Base-by-base conservation (phyloP, 2,888 invertebrate genomes). In the Drepana falcataria region DNA sequence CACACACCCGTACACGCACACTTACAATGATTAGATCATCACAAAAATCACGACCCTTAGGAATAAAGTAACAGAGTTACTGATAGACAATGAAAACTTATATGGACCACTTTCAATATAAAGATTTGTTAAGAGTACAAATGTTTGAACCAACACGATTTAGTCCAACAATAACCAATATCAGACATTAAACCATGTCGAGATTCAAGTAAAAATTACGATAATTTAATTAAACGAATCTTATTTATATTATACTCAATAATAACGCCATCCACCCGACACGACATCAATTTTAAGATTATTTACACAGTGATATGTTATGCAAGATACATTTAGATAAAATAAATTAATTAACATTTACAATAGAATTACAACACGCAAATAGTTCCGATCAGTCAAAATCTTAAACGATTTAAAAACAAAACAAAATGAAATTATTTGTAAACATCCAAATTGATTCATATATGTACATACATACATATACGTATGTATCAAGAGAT, bases 251-350 rank as follows among this genome's bases (percentile, higher is more conserved):
- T 49, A 54, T 63, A 53, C 62, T 62, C 63, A 64, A 59, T 52
- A 58, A 61, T 64, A 71, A 66, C 56, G 65, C 83, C 87, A 89
- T 84, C 85, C 83, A 83, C 81, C 87, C 87, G 85, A 89, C 88
- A 88, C 85, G 86, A 88, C 85, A 77, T 62, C 60, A 56, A 69
- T 65, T 44, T 44, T 65, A 62, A 71, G 57, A 60, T 61, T 81
- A 82, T 81, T 75, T 80, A 83, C 69, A 68, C 56, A 71, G 71
- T 66, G 79, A 83, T 77, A 78, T 90, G 90, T 89, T 90, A 90
- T 90, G 90, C 88, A 81, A 83, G 71, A 76, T 74, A 76, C 76
- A 75, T 75, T 65, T 68, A 73, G 75, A 71, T 77, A 76, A 77
- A 68, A 65, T 53, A 70, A 73, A 62, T 55, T 6, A 21, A 37